Percentiles rank a stretch among this genome's conserved stretches.
These are phyloP conservation scores for Tetanocera ferruginea DNA, from an alignment of 2,888 invertebrate species.

Conservation along the genomic window DNA sequence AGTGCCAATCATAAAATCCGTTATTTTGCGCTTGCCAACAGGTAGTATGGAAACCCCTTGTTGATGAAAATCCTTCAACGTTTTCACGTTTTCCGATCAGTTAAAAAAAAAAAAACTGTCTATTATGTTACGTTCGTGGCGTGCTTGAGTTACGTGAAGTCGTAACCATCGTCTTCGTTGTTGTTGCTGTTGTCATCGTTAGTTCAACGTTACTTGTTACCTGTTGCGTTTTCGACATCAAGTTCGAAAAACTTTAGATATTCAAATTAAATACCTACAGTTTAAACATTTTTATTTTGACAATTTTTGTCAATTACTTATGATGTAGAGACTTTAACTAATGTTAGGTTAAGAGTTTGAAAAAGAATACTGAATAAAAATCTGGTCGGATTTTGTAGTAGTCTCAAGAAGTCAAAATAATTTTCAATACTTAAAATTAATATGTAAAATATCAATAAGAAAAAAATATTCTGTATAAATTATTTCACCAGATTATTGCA, in stretches of 20 bases:
- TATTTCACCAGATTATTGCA: too few species aligned
- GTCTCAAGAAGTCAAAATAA: too few species aligned
- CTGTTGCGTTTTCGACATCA: conserved; percentile 16
- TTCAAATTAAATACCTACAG: too few species aligned
- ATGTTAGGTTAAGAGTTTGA: too few species aligned
- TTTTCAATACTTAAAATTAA: too few species aligned
- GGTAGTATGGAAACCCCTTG: conserved; percentile 46
- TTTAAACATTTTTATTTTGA: too few species aligned
- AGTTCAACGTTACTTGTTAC: conserved; percentile 32
- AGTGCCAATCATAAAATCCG: conserved; percentile 13
- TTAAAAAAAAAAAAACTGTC: background rate
- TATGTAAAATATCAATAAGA: too few species aligned
- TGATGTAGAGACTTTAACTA: too few species aligned
- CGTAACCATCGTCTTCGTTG: conserved; percentile 37
- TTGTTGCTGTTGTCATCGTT: conserved; percentile 19
- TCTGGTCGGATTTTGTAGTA: too few species aligned
- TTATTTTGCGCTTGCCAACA: conserved; percentile 20
- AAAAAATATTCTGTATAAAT: too few species aligned
- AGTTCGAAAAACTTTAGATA: background rate
- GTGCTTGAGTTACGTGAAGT: conserved; percentile 36
- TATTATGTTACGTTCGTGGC: background rate
- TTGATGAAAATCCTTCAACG: conserved; percentile 25
- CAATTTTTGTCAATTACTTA: too few species aligned
- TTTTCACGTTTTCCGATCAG: conserved; percentile 22
- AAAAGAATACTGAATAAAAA: too few species aligned